phyloP scores from a whole-genome alignment of 2,113 vertebrate species.

The Leiothrix lutea region DNA sequence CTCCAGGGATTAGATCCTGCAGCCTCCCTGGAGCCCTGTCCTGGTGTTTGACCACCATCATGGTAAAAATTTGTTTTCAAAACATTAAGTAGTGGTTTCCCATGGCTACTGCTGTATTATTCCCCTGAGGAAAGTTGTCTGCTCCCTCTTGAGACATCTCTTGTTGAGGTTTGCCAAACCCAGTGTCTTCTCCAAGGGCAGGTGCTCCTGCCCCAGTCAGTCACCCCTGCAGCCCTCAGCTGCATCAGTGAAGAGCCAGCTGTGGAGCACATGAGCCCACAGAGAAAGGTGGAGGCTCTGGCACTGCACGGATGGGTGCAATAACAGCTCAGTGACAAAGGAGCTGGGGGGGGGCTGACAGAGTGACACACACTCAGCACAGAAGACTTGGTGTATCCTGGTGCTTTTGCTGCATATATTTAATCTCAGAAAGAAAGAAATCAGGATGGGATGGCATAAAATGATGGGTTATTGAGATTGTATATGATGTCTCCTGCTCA shows the following conservation, averaged over 20 bases:
- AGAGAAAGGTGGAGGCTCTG: not conserved
- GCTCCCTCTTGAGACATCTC: not conserved
- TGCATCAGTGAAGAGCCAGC: not conserved
- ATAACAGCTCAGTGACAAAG: not conserved
- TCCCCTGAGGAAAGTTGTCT: not conserved
- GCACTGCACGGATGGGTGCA: fast-evolving
- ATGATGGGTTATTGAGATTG: not conserved
- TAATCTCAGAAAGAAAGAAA: not conserved
- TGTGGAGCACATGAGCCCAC: not conserved
- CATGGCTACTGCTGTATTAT: not conserved
- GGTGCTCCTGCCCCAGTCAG: not conserved
- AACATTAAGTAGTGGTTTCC: not conserved
- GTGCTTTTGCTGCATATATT: not conserved
- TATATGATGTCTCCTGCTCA: fast-evolving
- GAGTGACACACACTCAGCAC: fast-evolving
- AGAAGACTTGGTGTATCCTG: not conserved
- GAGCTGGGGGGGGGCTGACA: not conserved
- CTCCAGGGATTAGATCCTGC: not conserved
- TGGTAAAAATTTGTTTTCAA: not conserved
- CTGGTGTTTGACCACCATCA: not conserved
- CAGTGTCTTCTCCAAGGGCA: not conserved
- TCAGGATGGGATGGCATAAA: not conserved
- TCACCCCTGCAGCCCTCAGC: not conserved
- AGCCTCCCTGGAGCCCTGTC: not conserved
- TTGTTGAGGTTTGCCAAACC: not conserved